Percentiles rank a stretch among this genome's conserved stretches.
phyloP scores from a whole-genome alignment of 2,797 vertebrate genomes.

The Paedocypris micromegethes region DNA sequence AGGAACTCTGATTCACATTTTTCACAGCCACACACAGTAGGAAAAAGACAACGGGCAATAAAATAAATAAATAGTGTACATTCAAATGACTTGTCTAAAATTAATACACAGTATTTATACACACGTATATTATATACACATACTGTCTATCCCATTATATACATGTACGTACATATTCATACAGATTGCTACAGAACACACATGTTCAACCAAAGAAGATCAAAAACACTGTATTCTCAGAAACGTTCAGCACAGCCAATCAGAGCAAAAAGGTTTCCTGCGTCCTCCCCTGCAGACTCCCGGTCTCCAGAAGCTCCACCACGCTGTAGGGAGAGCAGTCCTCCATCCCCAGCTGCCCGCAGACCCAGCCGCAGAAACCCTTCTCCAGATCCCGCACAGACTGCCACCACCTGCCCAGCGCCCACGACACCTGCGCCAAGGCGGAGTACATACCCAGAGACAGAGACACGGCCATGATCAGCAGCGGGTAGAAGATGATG shows the following conservation, averaged over 20 bases:
- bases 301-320: constrained; percentile 90
- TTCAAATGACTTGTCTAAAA: no score
- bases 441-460: constrained; percentile 87
- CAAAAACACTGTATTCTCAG: no score
- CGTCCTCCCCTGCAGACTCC: constrained; percentile 82
- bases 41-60: no score
- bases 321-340: constrained; percentile 96
- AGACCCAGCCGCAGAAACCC: constrained; percentile 96
- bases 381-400: constrained; percentile 93
- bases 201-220: no score
- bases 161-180: no score
- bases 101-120: no score
- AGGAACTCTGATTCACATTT: no score
- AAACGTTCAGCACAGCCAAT: neutral
- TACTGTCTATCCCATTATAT: no score
- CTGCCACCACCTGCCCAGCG: constrained; percentile 89
- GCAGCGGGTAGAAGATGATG: constrained; percentile 92
- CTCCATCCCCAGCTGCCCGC: constrained; percentile 90
- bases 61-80: no score
- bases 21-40: no score
- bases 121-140: no score
- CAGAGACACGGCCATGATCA: constrained; percentile 88
- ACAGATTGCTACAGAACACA: no score
- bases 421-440: constrained; percentile 92
- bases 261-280: constrained; percentile 87